Evolutionary conservation across 2,113 vertebrate species (phyloP).

Genomic region (Struthio camelus): DNA sequence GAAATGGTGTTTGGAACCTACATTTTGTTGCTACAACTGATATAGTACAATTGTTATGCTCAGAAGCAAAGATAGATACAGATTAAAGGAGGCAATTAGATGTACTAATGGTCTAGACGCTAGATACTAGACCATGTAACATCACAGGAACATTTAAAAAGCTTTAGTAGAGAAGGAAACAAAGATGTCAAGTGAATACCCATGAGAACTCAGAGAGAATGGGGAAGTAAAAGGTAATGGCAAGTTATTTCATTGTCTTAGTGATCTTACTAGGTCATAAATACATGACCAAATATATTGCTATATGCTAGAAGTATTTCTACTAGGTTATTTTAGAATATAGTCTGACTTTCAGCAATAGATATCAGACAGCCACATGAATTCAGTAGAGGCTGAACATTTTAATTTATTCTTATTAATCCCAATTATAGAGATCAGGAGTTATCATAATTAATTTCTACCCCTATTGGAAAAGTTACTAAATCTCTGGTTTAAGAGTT

Average conservation of each 20-base stretch:
- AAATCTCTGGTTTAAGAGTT: background rate
- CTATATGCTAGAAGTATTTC: background rate
- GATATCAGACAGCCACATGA: background rate
- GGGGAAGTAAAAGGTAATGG: background rate
- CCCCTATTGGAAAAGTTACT: background rate
- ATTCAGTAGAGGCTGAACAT: background rate
- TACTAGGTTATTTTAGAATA: background rate
- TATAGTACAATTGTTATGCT: background rate
- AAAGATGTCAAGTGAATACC: slow-evolving; percentile 2
- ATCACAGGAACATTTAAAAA: slow-evolving; percentile 6
- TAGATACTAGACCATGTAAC: background rate
- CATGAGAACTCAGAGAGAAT: background rate
- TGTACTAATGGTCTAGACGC: background rate
- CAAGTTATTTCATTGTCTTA: background rate
- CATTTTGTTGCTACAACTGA: background rate
- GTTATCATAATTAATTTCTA: background rate
- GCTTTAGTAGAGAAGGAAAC: background rate
- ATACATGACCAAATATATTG: background rate
- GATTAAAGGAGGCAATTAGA: slow-evolving; percentile 34
- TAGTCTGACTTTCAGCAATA: background rate
- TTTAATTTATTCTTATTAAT: background rate
- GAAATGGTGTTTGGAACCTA: slow-evolving; percentile 43
- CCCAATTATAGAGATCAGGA: background rate
- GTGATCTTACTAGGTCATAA: background rate
- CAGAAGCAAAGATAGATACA: background rate